Base-by-base conservation (phyloP, 2,888 invertebrate genomes). In the Coelopa pilipes region DNA sequence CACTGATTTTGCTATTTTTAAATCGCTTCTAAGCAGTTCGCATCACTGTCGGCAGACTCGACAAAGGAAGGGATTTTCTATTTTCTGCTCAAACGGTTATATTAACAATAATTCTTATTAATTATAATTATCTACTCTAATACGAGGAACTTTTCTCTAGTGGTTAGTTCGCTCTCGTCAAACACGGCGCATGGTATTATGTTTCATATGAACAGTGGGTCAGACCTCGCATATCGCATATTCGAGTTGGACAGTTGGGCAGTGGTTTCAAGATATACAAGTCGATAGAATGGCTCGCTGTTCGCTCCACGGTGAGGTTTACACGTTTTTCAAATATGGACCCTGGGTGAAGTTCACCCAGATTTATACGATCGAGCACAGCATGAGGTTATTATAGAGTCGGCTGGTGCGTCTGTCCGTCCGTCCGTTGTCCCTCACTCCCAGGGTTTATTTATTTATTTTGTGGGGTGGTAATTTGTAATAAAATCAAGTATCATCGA, bases 401-500 rank as follows among this genome's bases (percentile, higher is more conserved):
- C 80, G 80, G 72, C 65, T 74, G 73, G 73, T 53, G 3, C 53
- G 13, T 53, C 15, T 11, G 53, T 53, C 53, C 13, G 10, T 53
- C n/a, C 53, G 34, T 34, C 34, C 10, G 13, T 53, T 13, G 3
- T 53, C 13, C 55, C n/a, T 59, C 67, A 15, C 55, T 72, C 59
- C 75, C 73, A 74, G 24, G 17, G 17, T 45, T 46, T 53, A 17
- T 50, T 21, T 59, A 63, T 74, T 74, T 82, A 82, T 78, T 78
- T 78, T 78, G 78, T 79, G 80, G 83, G 83, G 83, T 83, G 81
- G 84, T 82, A 82, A 83, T 83, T 83, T 83, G 78, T 76, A 83
- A 84, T 83, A 82, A 83, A 83, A 83, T 83, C 83, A 84, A 84
- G 84, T 82, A 83, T 82, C 82, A 81, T 79, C 76, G 68, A 72